A percentile compares a stretch with the other conserved stretches of the same genome.
Evolutionary conservation across 2,888 invertebrate genomes (phyloP).

Genomic region (Dryobota labecula): DNA sequence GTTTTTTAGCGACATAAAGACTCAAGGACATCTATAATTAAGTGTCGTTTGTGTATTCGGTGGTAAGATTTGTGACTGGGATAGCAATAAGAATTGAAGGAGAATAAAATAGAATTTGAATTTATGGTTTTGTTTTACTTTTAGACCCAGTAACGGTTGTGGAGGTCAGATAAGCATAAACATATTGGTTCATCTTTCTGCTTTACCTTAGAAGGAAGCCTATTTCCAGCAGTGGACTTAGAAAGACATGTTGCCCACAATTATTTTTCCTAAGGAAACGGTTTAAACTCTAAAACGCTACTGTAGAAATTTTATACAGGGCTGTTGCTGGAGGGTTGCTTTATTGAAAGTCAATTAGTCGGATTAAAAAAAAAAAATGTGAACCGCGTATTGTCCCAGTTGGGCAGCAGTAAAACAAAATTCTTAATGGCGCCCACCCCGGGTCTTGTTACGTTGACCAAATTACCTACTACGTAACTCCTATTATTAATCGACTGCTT

Average conservation of each 20-base stretch:
- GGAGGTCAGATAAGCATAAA: no score
- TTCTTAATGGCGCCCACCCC: not conserved
- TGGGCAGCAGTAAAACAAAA: not conserved
- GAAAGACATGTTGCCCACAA: no score
- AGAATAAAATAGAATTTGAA: conserved; percentile 31
- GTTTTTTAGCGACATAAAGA: not conserved
- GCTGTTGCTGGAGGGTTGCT: not conserved
- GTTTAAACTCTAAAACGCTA: no score
- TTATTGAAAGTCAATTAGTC: not conserved
- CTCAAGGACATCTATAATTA: not conserved
- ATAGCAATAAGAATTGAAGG: conserved; percentile 12
- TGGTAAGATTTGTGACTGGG: conserved; percentile 1
- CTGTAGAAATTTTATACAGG: no score
- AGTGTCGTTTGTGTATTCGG: not conserved
- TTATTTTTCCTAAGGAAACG: no score
- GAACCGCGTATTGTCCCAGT: not conserved
- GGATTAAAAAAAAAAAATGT: not conserved
- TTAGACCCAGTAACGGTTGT: no score
- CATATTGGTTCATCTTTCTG: no score
- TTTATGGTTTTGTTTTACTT: not conserved
- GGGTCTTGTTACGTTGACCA: not conserved
- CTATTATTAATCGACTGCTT: no score
- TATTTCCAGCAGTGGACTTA: no score
- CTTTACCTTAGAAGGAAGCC: no score
- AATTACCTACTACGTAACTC: not conserved